Percentiles rank a stretch among this genome's conserved stretches.
Conservation (phyloP, 2,797 vertebrate species). For the Protosalanx chinensis region DNA sequence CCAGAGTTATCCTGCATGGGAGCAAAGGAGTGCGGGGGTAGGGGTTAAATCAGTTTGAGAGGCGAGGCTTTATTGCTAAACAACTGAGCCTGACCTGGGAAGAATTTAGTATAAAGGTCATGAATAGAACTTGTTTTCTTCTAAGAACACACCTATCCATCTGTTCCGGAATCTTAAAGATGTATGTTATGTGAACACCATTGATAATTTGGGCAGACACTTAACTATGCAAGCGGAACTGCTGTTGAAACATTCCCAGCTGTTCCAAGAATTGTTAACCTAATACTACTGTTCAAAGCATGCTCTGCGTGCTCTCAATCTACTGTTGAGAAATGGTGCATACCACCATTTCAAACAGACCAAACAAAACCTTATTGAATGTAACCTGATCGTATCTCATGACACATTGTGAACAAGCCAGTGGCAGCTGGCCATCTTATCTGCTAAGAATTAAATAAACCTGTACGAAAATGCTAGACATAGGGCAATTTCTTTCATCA, state of each 20-base stretch:
- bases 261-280: neutral
- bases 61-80: neutral
- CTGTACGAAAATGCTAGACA: neutral
- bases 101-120: neutral
- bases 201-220: neutral
- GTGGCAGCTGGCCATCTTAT: neutral
- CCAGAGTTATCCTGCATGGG: constrained; percentile 86
- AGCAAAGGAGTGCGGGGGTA: neutral
- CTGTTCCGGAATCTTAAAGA: neutral
- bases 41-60: neutral
- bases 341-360: neutral
- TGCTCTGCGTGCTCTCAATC: neutral
- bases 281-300: neutral
- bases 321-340: neutral
- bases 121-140: neutral
- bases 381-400: neutral
- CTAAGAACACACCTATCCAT: neutral
- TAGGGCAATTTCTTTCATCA: neutral
- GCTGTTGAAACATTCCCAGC: neutral
- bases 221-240: neutral
- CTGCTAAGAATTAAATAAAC: constrained; percentile 12
- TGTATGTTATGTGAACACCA: neutral
- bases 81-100: neutral
- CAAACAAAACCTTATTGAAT: neutral
- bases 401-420: neutral